Evolutionary conservation across 2,888 invertebrate species (phyloP), one percentile per base, ranked within the genome.

Genomic region (Synergus gifuensis): DNA sequence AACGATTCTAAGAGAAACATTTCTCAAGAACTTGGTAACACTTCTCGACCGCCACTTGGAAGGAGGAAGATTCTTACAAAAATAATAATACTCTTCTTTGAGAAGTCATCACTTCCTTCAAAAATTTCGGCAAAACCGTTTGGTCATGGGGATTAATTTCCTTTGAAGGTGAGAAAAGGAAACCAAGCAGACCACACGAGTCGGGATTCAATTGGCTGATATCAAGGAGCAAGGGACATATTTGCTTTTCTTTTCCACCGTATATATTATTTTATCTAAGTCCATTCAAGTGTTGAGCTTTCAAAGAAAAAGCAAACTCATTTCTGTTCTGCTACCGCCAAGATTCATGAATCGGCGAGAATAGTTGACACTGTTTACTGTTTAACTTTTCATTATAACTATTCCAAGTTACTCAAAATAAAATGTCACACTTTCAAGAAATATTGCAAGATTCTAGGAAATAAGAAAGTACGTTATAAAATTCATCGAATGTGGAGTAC

Each of bases 401-500:
- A 36, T 36, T 36, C 36, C 5, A 36, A 36, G 5, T 36, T 36
- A 36, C 36, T 36, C 36, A 36, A 36, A 36, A 36, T 36, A 36
- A 36, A 5, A 36, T 28, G 3, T 28, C 28, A 28, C 28, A 36
- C 36, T 54, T 2, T 18, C 5, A n/a, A 54, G n/a, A 54, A 54
- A 54, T 54, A 9, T 8, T n/a, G 2, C 9, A 54, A 54, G n/a
- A 9, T 54, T 54, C n/a, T 3, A 0, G 54, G 16, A 54, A 54
- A 54, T 54, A 54, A 54, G 54, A 54, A 73, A 36, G 78, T 44
- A 82, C 81, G 86, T 87, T 88, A 87, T 88, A 87, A 87, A 88
- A 87, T 88, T 87, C 86, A 85, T 83, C 83, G 86, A 86, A 86
- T 85, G 85, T 85, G 84, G 85, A 87, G 87, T 91, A 88, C 88